These are phyloP conservation scores for Poeciliopsis infans DNA, from an alignment of 2,797 vertebrate species.

Conservation along the genomic window DNA sequence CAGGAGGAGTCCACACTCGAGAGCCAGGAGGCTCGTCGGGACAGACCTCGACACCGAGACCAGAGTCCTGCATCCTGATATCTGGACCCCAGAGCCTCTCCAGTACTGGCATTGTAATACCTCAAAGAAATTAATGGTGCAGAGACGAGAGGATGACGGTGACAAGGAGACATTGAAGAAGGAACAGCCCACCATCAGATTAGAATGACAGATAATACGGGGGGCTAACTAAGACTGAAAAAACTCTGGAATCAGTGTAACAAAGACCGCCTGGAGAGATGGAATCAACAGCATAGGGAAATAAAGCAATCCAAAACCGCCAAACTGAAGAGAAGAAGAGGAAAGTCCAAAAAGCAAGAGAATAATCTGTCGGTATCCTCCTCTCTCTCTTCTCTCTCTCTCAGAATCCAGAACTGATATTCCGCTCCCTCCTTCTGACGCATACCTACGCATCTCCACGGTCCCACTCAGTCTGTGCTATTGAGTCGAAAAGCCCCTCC, in stretches of 20 bases:
- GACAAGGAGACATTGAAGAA: neutral
- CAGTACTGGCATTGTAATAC: slow-evolving; percentile 64
- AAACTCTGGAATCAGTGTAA: slow-evolving; percentile 30
- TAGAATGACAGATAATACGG: slow-evolving; percentile 35
- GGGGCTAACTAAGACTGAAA: slow-evolving; percentile 20
- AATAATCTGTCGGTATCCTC: slow-evolving; percentile 28
- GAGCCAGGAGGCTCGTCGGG: slow-evolving; percentile 59
- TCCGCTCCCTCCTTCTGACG: slow-evolving; percentile 66
- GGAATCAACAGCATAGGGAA: slow-evolving; percentile 3
- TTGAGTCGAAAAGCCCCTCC: slow-evolving; percentile 64
- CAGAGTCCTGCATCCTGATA: slow-evolving; percentile 54
- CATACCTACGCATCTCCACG: slow-evolving; percentile 62
- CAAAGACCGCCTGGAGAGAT: slow-evolving; percentile 16
- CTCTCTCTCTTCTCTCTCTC: slow-evolving; percentile 15
- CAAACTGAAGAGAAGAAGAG: slow-evolving; percentile 8
- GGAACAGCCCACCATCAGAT: slow-evolving; percentile 39
- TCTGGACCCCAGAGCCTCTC: slow-evolving; percentile 67
- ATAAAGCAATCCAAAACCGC: neutral
- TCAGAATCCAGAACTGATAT: slow-evolving; percentile 33
- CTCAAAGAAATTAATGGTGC: slow-evolving; percentile 8
- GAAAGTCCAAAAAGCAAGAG: slow-evolving; percentile 23
- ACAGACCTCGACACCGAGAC: slow-evolving; percentile 56
- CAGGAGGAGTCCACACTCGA: slow-evolving; percentile 61
- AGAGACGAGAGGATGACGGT: neutral
- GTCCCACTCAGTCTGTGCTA: slow-evolving; percentile 54